A percentile compares a stretch with the other conserved stretches of the same genome.
These are phyloP conservation scores for Campoplex capitator DNA, from an alignment of 2,888 invertebrate species.

Conservation along the genomic window DNA sequence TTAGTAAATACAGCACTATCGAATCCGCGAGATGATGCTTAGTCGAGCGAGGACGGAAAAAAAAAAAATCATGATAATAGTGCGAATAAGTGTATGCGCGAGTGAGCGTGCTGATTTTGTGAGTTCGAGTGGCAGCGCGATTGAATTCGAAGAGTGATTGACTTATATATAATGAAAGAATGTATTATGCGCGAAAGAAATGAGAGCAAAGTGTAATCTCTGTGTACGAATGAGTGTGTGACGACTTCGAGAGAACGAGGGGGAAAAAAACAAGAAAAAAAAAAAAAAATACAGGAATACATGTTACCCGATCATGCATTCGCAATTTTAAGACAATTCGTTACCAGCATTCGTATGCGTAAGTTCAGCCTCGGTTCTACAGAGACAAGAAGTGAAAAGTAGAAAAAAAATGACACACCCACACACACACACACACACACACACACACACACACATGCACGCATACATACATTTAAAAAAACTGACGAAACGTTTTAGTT, in stretches of 20 bases:
- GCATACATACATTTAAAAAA: constrained; percentile 37
- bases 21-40: constrained; percentile 82
- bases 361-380: constrained; percentile 66
- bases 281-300: constrained; percentile 47
- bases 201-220: constrained; percentile 50
- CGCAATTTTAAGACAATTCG: constrained; percentile 71
- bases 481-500: constrained; percentile 48
- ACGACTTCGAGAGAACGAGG: constrained; percentile 40
- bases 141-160: constrained; percentile 47
- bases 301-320: constrained; percentile 70
- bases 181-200: not conserved
- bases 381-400: constrained; percentile 47
- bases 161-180: constrained; percentile 28
- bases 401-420: constrained; percentile 3
- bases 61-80: constrained; percentile 68
- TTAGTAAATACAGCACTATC: constrained; percentile 71
- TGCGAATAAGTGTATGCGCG: constrained; percentile 68
- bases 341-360: constrained; percentile 71
- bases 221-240: constrained; percentile 49
- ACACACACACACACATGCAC: constrained; percentile 28
- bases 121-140: constrained; percentile 3
- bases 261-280: no score
- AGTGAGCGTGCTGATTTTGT: constrained; percentile 50
- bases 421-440: constrained; percentile 32
- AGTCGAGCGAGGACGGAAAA: constrained; percentile 69